phyloP scores from a whole-genome alignment of 2,797 vertebrate species.

The Siniperca scherzeri region DNA sequence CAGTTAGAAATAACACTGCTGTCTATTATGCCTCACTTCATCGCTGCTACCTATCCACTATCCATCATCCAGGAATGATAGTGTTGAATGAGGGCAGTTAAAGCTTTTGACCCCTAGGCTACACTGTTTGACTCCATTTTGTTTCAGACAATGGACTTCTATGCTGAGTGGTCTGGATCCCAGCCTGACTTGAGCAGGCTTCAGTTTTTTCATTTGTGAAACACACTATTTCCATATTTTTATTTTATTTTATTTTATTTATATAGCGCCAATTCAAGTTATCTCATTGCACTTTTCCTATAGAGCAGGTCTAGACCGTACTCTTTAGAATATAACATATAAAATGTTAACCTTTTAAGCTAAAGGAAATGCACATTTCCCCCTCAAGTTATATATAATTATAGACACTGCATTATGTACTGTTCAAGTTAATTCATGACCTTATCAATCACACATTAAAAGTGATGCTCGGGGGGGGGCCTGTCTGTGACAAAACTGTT shows the following conservation, averaged over 20 bases:
- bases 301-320: too few species aligned
- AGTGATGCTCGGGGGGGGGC: too few species aligned
- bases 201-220: not conserved
- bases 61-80: not conserved
- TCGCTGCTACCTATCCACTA: not conserved
- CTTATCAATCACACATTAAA: too few species aligned
- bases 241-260: not conserved
- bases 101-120: slow-evolving; percentile 2
- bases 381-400: too few species aligned
- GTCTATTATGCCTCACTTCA: not conserved
- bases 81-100: slow-evolving; percentile 24
- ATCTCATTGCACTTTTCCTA: too few species aligned
- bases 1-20: not conserved
- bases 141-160: slow-evolving; percentile 15
- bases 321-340: too few species aligned
- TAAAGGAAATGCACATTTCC: too few species aligned
- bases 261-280: too few species aligned
- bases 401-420: too few species aligned
- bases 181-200: not conserved
- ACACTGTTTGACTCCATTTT: slow-evolving; percentile 4
- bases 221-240: not conserved
- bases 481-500: too few species aligned
- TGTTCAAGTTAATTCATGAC: too few species aligned
- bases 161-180: not conserved
- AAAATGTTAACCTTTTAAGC: not conserved